Conservation (phyloP, 1,140 invertebrate genomes). For the Hesperophylax magnus region DNA sequence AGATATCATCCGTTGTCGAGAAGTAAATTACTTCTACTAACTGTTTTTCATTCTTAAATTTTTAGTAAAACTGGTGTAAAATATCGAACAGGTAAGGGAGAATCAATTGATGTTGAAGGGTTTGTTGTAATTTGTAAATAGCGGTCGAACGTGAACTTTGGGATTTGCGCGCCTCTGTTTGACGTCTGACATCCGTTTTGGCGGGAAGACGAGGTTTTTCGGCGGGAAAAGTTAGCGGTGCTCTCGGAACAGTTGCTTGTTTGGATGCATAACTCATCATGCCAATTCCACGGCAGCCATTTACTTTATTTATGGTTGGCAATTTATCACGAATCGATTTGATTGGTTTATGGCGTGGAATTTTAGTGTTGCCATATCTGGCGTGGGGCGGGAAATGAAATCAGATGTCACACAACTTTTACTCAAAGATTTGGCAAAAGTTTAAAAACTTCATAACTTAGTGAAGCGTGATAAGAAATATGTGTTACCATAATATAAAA, state of each 20-base stretch:
- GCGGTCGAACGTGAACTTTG: neutral
- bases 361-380: slow-evolving; percentile 61
- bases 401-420: slow-evolving; percentile 54
- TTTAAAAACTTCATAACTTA: neutral
- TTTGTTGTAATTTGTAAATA: too few relatives aligned
- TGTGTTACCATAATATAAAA: too few relatives aligned
- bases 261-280: slow-evolving; percentile 68
- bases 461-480: too few relatives aligned
- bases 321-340: slow-evolving; percentile 67
- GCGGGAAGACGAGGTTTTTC: slow-evolving; percentile 33
- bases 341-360: slow-evolving; percentile 69
- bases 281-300: slow-evolving; percentile 68
- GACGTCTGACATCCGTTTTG: slow-evolving; percentile 42
- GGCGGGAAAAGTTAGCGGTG: slow-evolving; percentile 48
- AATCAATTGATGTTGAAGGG: too few relatives aligned
- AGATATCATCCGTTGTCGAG: too few relatives aligned
- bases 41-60: too few relatives aligned
- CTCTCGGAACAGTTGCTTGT: slow-evolving; percentile 62
- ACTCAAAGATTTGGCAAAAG: neutral
- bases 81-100: too few relatives aligned
- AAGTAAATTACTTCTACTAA: too few relatives aligned
- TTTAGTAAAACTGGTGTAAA: too few relatives aligned
- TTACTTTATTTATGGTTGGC: slow-evolving; percentile 69
- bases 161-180: neutral
- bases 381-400: slow-evolving; percentile 54